Conservation (phyloP, 2,888 invertebrate species). For the Deilephila elpenor region DNA sequence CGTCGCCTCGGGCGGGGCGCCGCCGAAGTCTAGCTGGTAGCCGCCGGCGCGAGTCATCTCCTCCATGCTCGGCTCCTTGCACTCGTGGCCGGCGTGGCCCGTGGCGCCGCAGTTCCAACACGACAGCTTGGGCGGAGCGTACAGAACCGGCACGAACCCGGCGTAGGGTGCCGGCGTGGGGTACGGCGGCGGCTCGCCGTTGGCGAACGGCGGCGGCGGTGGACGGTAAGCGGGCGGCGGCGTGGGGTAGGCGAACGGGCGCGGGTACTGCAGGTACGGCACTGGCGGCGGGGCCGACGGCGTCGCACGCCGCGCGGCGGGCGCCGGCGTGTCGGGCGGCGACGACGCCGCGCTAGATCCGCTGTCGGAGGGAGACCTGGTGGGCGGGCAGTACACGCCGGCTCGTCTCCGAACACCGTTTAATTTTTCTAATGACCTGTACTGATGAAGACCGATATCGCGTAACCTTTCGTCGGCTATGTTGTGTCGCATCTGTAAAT, state of each 20-base stretch:
- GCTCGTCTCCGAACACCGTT: constrained; percentile 82
- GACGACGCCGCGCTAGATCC: constrained; percentile 75
- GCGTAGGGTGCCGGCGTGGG: constrained; percentile 75
- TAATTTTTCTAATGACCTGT: constrained; percentile 84
- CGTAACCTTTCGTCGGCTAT: constrained; percentile 87
- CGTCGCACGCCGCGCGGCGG: constrained; percentile 59
- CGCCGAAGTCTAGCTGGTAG: constrained; percentile 87
- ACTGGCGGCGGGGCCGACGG: constrained; percentile 60
- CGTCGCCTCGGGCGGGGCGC: constrained; percentile 73
- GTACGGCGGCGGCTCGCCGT: constrained; percentile 78
- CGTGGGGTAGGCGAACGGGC: constrained; percentile 72
- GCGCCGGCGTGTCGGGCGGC: constrained; percentile 74
- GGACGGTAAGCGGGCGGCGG: constrained; percentile 75
- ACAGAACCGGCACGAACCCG: constrained; percentile 80
- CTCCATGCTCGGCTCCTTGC: constrained; percentile 96
- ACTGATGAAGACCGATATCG: constrained; percentile 83
- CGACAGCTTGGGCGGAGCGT: constrained; percentile 87
- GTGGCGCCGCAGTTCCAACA: constrained; percentile 97
- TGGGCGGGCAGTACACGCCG: constrained; percentile 61
- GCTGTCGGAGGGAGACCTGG: constrained; percentile 74
- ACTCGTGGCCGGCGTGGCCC: constrained; percentile 93
- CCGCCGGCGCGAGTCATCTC: constrained; percentile 92
- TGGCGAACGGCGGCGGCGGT: constrained; percentile 76
- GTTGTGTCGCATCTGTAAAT: constrained; percentile 84
- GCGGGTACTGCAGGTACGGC: constrained; percentile 69